phyloP scores from a whole-genome alignment of 2,113 vertebrate species.

The Catharus fuscescens region DNA sequence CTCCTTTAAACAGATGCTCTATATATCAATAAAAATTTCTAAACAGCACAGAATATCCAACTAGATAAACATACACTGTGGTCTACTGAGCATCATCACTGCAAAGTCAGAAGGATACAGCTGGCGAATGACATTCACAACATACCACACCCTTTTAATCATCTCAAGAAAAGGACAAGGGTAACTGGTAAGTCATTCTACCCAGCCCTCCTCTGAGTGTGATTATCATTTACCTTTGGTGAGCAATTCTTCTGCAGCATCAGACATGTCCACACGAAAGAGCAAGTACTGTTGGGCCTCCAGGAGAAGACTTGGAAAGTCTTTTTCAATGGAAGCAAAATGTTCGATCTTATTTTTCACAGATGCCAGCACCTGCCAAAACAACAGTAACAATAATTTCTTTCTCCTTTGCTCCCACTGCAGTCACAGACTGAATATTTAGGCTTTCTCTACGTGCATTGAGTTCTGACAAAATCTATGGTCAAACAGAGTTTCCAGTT shows the following conservation, averaged over 20 bases:
- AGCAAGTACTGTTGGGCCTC: constrained; percentile 92
- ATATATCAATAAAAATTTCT: neutral
- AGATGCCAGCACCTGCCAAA: constrained; percentile 89
- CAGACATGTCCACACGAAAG: constrained; percentile 80
- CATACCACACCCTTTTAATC: neutral
- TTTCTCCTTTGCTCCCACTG: neutral
- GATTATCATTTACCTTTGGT: constrained; percentile 70
- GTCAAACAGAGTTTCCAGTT: neutral
- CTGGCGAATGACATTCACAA: neutral
- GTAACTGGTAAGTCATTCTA: neutral
- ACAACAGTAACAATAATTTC: neutral
- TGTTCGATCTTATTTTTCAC: constrained; percentile 95
- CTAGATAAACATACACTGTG: neutral
- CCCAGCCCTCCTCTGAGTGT: neutral
- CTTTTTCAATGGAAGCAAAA: constrained; percentile 81
- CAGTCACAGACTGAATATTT: neutral
- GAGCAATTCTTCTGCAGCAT: constrained; percentile 22
- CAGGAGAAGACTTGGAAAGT: constrained; percentile 86
- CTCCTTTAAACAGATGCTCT: neutral
- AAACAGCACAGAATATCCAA: neutral
- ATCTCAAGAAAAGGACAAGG: neutral
- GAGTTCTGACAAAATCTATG: neutral
- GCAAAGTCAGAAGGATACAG: neutral
- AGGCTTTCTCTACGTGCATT: neutral
- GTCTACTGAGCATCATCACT: neutral